Percentiles rank a stretch among this genome's conserved stretches.
phyloP scores from a whole-genome alignment of 2,888 invertebrate genomes.

The Orchestes rusci region DNA sequence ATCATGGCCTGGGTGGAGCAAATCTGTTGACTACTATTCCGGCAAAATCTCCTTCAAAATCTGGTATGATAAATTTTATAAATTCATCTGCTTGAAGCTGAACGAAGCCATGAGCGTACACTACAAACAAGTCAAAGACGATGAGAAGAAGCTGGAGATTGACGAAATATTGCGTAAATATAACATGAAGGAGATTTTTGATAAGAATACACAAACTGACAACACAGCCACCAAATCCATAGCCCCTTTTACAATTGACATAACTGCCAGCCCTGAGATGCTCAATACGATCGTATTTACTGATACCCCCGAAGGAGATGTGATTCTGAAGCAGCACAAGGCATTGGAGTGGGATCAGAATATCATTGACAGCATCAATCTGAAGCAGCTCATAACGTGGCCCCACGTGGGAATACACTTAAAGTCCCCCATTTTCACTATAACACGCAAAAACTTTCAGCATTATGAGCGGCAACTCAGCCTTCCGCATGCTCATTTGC shows the following conservation, averaged over 20 bases:
- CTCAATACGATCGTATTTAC: conserved; percentile 28
- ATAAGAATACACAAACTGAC: conserved; percentile 26
- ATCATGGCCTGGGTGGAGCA: conserved; percentile 32
- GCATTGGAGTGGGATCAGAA: conserved; percentile 19
- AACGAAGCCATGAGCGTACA: conserved; percentile 26
- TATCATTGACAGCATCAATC: conserved; percentile 12
- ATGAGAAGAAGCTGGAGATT: conserved; percentile 11
- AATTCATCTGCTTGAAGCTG: conserved; percentile 27
- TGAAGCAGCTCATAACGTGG: conserved; percentile 29
- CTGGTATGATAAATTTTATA: conserved; percentile 30
- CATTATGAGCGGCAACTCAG: conserved; percentile 25
- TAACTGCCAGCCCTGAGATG: conserved; percentile 23
- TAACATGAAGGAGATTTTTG: conserved; percentile 10
- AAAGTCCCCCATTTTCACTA: conserved; percentile 24
- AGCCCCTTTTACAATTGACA: conserved; percentile 28
- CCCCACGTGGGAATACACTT: conserved; percentile 29
- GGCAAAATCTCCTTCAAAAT: conserved; percentile 29
- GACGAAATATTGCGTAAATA: conserved; percentile 5
- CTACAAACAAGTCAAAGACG: conserved; percentile 20
- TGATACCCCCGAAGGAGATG: conserved; percentile 23
- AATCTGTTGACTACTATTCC: conserved; percentile 29
- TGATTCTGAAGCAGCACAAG: conserved; percentile 26
- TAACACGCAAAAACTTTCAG: conserved; percentile 25
- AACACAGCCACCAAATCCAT: conserved; percentile 22
- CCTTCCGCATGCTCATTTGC: conserved; percentile 18